Percentiles rank a stretch among this genome's conserved stretches.
Conservation (phyloP, 2,888 invertebrate genomes). For the Atrina japonica region DNA sequence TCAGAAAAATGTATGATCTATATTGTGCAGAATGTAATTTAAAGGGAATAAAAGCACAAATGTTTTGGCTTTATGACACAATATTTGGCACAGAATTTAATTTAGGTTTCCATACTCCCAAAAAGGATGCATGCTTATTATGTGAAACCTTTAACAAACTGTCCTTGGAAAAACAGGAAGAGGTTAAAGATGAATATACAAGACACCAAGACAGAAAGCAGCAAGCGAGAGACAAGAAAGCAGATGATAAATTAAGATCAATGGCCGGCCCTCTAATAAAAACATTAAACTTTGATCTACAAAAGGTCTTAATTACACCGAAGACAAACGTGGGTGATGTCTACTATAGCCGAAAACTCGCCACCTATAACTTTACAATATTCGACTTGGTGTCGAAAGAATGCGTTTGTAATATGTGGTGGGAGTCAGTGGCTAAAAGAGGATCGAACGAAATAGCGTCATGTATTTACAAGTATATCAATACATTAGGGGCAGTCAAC, state of each 20-base stretch:
- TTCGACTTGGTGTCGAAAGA: constrained; percentile 38
- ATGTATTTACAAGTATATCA: too few species aligned
- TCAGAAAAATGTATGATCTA: not conserved
- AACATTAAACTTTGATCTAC: constrained; percentile 47
- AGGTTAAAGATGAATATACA: constrained; percentile 9
- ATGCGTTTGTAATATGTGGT: constrained; percentile 45
- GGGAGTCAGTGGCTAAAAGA: constrained; percentile 42
- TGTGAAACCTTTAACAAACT: constrained; percentile 25
- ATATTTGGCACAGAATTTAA: constrained; percentile 4
- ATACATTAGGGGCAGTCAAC: too few species aligned
- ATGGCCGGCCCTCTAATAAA: constrained; percentile 22
- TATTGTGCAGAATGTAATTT: not conserved
- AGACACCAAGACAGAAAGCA: constrained; percentile 34
- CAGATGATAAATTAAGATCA: too few species aligned
- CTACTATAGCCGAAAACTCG: constrained; percentile 45
- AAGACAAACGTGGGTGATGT: constrained; percentile 42
- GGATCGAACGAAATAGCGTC: too few species aligned
- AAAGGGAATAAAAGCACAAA: not conserved
- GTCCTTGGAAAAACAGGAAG: not conserved
- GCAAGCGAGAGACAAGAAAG: constrained; percentile 41
- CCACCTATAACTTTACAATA: constrained; percentile 47
- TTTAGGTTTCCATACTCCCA: constrained; percentile 4
- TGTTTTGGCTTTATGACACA: constrained; percentile 5
- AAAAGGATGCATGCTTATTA: not conserved
- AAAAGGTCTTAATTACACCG: constrained; percentile 47